Conservation (phyloP, 1,140 invertebrate genomes). For the Patella vulgata region DNA sequence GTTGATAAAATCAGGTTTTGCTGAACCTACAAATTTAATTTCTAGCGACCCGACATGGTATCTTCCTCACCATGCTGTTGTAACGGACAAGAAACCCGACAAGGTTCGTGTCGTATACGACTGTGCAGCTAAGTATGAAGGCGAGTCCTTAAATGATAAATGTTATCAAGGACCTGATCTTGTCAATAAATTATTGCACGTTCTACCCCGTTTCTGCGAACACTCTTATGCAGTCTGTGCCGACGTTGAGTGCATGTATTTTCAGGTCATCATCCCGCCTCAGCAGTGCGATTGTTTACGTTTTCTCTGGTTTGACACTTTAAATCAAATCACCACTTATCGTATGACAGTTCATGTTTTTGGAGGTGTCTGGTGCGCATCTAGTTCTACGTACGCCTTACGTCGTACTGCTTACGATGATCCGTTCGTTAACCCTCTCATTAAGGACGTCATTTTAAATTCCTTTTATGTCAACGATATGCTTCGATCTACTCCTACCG, state of each 20-base stretch:
- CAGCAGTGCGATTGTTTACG: slow-evolving; percentile 28
- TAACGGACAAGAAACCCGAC: no score
- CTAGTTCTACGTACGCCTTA: slow-evolving; percentile 35
- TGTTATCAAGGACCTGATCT: slow-evolving; percentile 45
- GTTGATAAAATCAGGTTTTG: slow-evolving; percentile 17
- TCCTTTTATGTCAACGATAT: slow-evolving; percentile 51
- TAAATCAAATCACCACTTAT: slow-evolving; percentile 9
- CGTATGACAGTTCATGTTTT: slow-evolving; percentile 39
- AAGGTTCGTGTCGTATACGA: no score
- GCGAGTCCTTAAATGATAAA: slow-evolving; percentile 41
- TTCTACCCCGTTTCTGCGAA: slow-evolving; percentile 47
- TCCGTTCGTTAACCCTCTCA: slow-evolving; percentile 6
- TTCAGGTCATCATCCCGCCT: slow-evolving; percentile 30
- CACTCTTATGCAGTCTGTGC: slow-evolving; percentile 35
- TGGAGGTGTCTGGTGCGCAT: slow-evolving; percentile 27
- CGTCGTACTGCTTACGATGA: slow-evolving; percentile 26
- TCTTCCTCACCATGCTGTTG: slow-evolving; percentile 39
- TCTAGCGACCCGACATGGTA: no score
- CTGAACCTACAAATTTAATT: no score
- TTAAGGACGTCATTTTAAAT: slow-evolving; percentile 17
- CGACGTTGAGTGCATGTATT: slow-evolving; percentile 50
- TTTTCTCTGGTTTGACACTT: slow-evolving; percentile 37
- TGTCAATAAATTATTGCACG: slow-evolving; percentile 35
- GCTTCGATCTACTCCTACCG: slow-evolving; percentile 22
- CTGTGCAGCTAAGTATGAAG: slow-evolving; percentile 33